phyloP scores from a whole-genome alignment of 2,113 vertebrate genomes.

The Oenanthe melanoleuca region DNA sequence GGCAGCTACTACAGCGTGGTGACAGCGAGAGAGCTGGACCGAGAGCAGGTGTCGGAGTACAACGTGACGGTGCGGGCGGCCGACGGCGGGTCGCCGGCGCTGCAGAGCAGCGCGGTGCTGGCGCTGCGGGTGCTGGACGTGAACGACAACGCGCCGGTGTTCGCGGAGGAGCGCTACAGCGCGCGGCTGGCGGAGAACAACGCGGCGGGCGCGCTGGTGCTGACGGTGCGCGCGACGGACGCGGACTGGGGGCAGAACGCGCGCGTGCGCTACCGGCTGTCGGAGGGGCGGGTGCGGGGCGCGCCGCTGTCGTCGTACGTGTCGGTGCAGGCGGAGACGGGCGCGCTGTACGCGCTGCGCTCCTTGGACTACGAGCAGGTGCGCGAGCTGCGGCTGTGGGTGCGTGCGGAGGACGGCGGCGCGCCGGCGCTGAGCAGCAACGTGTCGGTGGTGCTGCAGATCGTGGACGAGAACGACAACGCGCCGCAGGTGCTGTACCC shows the following conservation, averaged over 20 bases:
- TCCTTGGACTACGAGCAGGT: not conserved
- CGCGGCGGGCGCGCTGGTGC: not conserved
- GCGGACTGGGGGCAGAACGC: conserved; percentile 54
- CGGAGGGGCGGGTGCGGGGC: not conserved
- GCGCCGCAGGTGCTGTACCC: no score
- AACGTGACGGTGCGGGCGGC: not conserved
- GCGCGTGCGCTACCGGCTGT: not conserved
- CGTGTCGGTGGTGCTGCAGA: not conserved
- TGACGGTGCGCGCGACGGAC: not conserved
- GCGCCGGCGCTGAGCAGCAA: not conserved
- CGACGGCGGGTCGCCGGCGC: not conserved
- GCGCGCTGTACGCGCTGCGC: conserved; percentile 66
- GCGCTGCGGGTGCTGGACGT: conserved; percentile 22
- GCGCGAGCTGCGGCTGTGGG: not conserved
- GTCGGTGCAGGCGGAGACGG: conserved; percentile 62
- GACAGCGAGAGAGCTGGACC: not conserved
- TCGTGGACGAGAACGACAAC: no score
- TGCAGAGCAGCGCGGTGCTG: not conserved
- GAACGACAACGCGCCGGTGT: conserved; percentile 52
- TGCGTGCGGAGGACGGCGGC: not conserved
- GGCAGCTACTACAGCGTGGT: no score
- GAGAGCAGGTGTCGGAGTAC: conserved; percentile 23
- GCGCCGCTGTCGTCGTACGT: conserved; percentile 12
- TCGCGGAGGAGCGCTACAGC: conserved; percentile 28
- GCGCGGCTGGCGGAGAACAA: not conserved